Conservation (phyloP, 2,797 vertebrate species). For the Trachops cirrhosus region DNA sequence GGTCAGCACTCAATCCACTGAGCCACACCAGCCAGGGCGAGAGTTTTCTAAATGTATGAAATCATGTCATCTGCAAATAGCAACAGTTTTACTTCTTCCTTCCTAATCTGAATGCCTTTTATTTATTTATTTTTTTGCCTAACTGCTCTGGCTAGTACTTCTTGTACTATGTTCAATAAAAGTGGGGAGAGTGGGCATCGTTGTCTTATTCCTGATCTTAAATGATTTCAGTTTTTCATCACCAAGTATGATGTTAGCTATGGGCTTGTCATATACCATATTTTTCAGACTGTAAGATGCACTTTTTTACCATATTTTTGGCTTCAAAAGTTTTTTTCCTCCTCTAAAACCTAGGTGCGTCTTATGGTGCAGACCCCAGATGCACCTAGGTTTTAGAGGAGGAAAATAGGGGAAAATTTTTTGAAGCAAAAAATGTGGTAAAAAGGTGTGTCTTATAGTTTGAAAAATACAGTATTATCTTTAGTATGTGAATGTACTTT, state of each 20-base stretch:
- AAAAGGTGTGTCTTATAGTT: no score
- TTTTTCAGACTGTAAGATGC: no score
- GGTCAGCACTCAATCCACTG: no score
- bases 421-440: no score
- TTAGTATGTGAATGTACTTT: not conserved
- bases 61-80: not conserved
- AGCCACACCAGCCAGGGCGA: no score
- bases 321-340: no score
- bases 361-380: no score
- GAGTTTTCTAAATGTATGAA: not conserved
- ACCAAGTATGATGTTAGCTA: not conserved
- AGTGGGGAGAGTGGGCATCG: not conserved
- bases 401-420: no score
- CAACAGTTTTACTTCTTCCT: not conserved
- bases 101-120: not conserved
- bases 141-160: not conserved
- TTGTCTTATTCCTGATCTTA: not conserved
- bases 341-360: no score
- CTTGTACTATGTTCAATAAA: not conserved
- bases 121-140: not conserved
- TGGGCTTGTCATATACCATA: not conserved
- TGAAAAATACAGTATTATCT: not conserved
- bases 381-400: no score
- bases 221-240: not conserved
- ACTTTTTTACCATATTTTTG: no score